Conservation (phyloP, 2,888 invertebrate species). For the Cheilosia grossa region DNA sequence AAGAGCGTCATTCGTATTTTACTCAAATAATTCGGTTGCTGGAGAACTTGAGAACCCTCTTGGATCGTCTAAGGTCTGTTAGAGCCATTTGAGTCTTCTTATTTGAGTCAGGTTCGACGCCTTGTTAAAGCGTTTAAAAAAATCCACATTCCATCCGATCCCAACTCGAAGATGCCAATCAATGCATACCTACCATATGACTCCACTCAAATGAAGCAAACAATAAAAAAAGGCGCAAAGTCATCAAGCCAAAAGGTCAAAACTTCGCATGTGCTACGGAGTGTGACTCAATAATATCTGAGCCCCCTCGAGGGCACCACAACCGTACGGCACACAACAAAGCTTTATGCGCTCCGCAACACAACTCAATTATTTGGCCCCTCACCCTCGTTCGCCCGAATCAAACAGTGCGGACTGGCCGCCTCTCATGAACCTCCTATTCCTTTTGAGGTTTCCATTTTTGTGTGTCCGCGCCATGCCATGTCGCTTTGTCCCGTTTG, state of each 20-base stretch:
- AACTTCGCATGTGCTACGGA: slow-evolving; percentile 47
- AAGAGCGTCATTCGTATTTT: too few species aligned
- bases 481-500: slow-evolving; percentile 33
- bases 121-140: too few species aligned
- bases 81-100: too few species aligned
- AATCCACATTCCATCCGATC: background rate
- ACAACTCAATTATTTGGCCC: slow-evolving; percentile 58
- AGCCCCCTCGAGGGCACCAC: slow-evolving; percentile 19
- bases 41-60: too few species aligned
- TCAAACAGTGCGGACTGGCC: slow-evolving; percentile 8
- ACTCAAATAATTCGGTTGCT: too few species aligned
- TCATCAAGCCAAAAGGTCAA: slow-evolving; percentile 50
- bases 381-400: slow-evolving; percentile 3
- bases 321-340: slow-evolving; percentile 7
- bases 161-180: background rate
- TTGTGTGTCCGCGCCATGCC: slow-evolving; percentile 10
- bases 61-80: too few species aligned
- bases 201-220: background rate
- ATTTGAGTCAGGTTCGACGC: too few species aligned
- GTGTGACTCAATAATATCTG: slow-evolving; percentile 63
- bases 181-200: background rate
- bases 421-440: slow-evolving; percentile 35
- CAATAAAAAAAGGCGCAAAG: slow-evolving; percentile 13
- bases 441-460: slow-evolving; percentile 14
- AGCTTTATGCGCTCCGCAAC: slow-evolving; percentile 38